Evolutionary conservation across 2,113 vertebrate genomes (phyloP), one percentile per base, ranked within the genome.

Genomic region (Vanacampus margaritifer): DNA sequence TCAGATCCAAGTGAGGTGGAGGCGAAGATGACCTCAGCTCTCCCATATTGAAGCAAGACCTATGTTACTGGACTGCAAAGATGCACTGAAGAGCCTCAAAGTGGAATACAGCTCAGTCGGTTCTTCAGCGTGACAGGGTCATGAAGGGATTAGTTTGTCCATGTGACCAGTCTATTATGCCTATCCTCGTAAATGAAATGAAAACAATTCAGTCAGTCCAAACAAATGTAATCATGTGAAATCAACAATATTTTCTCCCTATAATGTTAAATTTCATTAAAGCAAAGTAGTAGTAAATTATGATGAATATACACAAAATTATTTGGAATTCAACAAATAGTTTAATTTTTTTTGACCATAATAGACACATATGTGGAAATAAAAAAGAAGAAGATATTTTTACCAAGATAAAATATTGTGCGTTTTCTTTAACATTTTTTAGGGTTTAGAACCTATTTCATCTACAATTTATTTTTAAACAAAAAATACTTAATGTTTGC

Each of bases 121-220:
- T 32, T 39, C 14, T 7, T 32, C 63, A 5, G 63, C 32, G 1
- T 21, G 0, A 28, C 17, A n/a, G 80, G 81, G 73, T 87, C 84
- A 85, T 10, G 24, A 28, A 45, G 60, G 84, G 87, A 89, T 89
- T 88, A 81, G 28, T 67, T 50, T 45, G 39, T 51, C 58, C 64
- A 67, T 67, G 46, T 73, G 58, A 73, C 66, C 57, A 6, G 51
- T 56, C 26, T 35, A 26, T 50, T 10, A 24, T 4, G 23, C 19
- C 26, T 51, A 53, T 36, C 50, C 10, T 11, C 46, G 61, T 1
- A 39, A 2, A 46, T 2, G 9, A 26, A 64, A 41, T 10, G 36
- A 69, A n/a, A 23, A 7, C 23, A 17, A 13, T 4, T 3, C 1
- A 1, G 37, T 32, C 6, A 17, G 1, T 37, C 19, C 0, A n/a